Conservation (phyloP, 2,113 vertebrate species). For the Vulpes ferrilata region DNA sequence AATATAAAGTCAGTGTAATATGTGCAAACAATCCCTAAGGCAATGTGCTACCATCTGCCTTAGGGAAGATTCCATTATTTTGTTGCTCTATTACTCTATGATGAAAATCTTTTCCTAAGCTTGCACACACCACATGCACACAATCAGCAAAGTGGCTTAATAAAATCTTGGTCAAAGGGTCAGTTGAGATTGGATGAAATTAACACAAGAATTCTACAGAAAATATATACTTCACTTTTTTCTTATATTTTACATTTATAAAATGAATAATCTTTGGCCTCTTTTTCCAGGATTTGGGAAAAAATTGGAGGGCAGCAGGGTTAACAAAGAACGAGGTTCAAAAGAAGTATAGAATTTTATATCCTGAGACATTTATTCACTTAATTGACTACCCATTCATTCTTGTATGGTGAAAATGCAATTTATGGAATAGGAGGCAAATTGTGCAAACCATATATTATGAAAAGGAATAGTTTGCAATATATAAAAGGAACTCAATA, state of each 20-base stretch:
- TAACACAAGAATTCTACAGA: not conserved
- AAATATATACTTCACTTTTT: not conserved
- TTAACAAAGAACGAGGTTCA: not conserved
- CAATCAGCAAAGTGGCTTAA: not conserved
- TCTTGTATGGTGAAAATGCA: not conserved
- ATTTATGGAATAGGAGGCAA: not conserved
- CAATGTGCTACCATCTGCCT: not conserved
- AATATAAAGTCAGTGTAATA: not conserved
- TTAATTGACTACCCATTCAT: not conserved
- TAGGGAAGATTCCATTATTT: not conserved
- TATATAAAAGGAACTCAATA: not conserved
- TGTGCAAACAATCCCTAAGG: slow-evolving; percentile 30
- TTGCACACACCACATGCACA: not conserved
- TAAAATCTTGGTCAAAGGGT: not conserved
- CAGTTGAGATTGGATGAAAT: not conserved
- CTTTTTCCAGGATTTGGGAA: not conserved
- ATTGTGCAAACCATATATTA: not conserved
- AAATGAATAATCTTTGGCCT: not conserved
- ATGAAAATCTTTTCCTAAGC: not conserved
- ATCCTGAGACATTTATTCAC: not conserved
- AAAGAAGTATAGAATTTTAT: not conserved
- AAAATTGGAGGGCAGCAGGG: not conserved
- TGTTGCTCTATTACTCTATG: not conserved
- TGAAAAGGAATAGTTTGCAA: not conserved
- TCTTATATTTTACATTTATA: not conserved